Conservation (phyloP, 1,140 invertebrate species). For the Aphidius gifuensis region DNA sequence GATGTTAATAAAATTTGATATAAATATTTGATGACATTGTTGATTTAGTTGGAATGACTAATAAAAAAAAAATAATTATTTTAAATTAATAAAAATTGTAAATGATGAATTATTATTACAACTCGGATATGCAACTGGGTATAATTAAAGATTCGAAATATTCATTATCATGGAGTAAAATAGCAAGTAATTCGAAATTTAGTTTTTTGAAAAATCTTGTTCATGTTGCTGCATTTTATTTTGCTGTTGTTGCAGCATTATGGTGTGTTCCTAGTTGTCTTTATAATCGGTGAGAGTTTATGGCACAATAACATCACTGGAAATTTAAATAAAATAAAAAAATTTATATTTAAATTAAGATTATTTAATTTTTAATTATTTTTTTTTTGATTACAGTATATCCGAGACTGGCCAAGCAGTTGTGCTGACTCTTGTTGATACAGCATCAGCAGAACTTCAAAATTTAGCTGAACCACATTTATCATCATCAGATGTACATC, state of each 20-base stretch:
- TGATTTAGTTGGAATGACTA: conserved; percentile 18
- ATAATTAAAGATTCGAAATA: conserved; percentile 26
- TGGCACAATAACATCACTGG: neutral
- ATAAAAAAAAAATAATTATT: conserved; percentile 18
- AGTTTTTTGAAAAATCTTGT: conserved; percentile 37
- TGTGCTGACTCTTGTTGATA: conserved; percentile 63
- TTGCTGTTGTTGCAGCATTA: conserved; percentile 36
- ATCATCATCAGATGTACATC: conserved; percentile 17
- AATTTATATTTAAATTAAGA: neutral
- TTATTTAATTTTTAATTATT: conserved; percentile 7
- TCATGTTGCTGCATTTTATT: conserved; percentile 38
- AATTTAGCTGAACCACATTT: conserved; percentile 41
- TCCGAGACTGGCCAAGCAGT: conserved; percentile 64
- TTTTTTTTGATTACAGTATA: conserved; percentile 57
- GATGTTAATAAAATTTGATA: no score
- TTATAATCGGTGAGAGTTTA: conserved; percentile 41
- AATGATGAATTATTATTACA: conserved; percentile 23
- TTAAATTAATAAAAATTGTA: conserved; percentile 27
- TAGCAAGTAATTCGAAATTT: conserved; percentile 26
- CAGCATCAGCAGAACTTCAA: conserved; percentile 60
- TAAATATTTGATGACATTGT: no score
- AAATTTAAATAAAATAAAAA: conserved; percentile 8
- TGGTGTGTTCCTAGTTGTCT: conserved; percentile 43
- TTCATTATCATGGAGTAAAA: conserved; percentile 36
- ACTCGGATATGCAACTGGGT: conserved; percentile 29